These are phyloP conservation scores for Trilocha varians DNA, from an alignment of 2,888 invertebrate species.

Conservation along the genomic window DNA sequence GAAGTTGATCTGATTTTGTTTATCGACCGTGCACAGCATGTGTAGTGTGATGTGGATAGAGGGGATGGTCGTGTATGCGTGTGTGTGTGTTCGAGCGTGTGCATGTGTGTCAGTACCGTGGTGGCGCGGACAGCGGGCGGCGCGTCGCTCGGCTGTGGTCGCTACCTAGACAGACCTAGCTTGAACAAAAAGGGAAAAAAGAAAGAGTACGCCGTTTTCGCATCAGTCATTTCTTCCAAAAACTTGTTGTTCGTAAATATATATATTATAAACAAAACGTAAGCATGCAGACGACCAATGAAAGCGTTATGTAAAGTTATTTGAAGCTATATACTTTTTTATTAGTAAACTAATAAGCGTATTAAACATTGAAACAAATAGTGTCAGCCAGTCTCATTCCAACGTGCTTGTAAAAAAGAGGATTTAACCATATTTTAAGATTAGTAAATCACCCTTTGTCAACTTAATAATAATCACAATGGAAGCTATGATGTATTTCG, in stretches of 20 bases:
- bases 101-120: conserved; percentile 59
- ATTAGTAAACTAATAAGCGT: neutral
- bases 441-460: too few relatives aligned
- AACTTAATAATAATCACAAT: too few relatives aligned
- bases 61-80: conserved; percentile 11
- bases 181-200: conserved; percentile 71
- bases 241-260: conserved; percentile 29
- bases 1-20: conserved; percentile 7
- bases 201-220: conserved; percentile 67
- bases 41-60: conserved; percentile 12
- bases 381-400: too few relatives aligned
- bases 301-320: neutral
- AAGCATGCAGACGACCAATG: conserved; percentile 1
- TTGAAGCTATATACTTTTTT: neutral
- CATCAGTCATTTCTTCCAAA: conserved; percentile 70
- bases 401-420: too few relatives aligned
- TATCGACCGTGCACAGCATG: conserved; percentile 18
- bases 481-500: too few relatives aligned
- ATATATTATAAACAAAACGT: conserved; percentile 5
- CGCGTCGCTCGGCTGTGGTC: conserved; percentile 50
- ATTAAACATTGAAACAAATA: neutral
- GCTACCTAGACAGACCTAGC: conserved; percentile 74
- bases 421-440: too few relatives aligned
- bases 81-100: conserved; percentile 17
- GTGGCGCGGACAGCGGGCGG: conserved; percentile 48